Conservation (phyloP, 1,140 invertebrate genomes). For the Aphaenogaster floridana region DNA sequence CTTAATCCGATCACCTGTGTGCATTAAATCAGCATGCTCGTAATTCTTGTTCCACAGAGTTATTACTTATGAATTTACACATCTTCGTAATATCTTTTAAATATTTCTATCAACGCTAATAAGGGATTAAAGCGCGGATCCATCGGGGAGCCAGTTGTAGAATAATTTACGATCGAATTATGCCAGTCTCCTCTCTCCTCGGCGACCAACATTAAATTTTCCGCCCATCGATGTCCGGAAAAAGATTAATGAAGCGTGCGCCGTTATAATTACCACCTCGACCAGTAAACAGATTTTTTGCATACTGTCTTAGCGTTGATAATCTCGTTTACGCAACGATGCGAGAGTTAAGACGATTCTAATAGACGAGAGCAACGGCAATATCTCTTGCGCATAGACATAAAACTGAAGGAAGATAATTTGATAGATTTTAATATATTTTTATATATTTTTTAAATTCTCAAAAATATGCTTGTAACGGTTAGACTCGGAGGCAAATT, state of each 20-base stretch:
- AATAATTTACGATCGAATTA: slow-evolving; percentile 63
- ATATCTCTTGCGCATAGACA: neutral
- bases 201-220: slow-evolving; percentile 60
- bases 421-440: neutral
- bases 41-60: slow-evolving; percentile 16
- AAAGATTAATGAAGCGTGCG: slow-evolving; percentile 62
- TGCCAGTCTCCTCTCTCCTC: slow-evolving; percentile 25
- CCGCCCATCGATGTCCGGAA: slow-evolving; percentile 37
- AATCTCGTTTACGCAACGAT: slow-evolving; percentile 33
- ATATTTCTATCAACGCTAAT: slow-evolving; percentile 43
- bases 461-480: neutral
- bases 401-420: neutral
- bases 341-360: neutral
- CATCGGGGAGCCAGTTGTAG: slow-evolving; percentile 30
- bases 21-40: slow-evolving; percentile 34
- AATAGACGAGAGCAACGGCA: neutral
- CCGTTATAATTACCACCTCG: slow-evolving; percentile 45
- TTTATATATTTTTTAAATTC: neutral
- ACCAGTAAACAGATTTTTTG: slow-evolving; percentile 50
- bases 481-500: neutral
- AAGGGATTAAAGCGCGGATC: slow-evolving; percentile 48
- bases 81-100: slow-evolving; percentile 54
- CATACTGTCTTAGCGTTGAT: slow-evolving; percentile 26
- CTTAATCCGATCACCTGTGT: slow-evolving; percentile 14
- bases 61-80: slow-evolving; percentile 45